Base-by-base conservation (phyloP, 2,113 vertebrate species). In the Trogon surrucura region DNA sequence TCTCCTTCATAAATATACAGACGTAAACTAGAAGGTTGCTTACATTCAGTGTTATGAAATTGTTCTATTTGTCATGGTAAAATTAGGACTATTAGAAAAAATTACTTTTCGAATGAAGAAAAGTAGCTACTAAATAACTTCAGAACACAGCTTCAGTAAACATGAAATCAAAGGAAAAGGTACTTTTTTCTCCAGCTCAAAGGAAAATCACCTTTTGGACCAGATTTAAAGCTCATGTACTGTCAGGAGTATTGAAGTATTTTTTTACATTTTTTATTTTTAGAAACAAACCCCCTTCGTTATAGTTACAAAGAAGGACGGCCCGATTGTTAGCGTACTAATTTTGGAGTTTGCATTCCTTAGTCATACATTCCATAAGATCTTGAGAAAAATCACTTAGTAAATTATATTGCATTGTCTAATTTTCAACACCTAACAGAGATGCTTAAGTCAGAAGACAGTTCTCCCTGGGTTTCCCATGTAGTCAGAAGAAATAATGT, bases 241-340 rank as follows among this genome's bases (percentile, higher is more conserved):
- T 75, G 44, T 93, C 80, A 93, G 69, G 64, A 88, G 69, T 74
- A 36, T 65, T 51, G 44, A 86, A 91, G 44, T 54, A 93, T 83
- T 86, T 51, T 88, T 93, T 94, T 86, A 60, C 23, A 16, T 72
- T 66, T 61, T 60, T 66, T 83, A 83, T 86, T 89, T 91, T 96
- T 86, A 93, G 92, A 88, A 96, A 88, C 13, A 78, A 94, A 48
- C 71, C 66, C 54, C n/a, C 50, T 91, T 89, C 47, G 54, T 95
- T 91, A 66, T 50, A 82, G 60, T 82, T 78, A 62, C 21, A 72
- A 91, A 78, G 60, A 91, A 85, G 58, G 62, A 70, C 2, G 7
- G 51, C 79, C 74, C 91, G 38, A 82, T 83, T 88, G 32, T 80
- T 74, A 47, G 36, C 41, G 30, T 50, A 61, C 47, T 93, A 70